Conservation (phyloP, 2,888 invertebrate species). For the Tetragonula carbonaria region DNA sequence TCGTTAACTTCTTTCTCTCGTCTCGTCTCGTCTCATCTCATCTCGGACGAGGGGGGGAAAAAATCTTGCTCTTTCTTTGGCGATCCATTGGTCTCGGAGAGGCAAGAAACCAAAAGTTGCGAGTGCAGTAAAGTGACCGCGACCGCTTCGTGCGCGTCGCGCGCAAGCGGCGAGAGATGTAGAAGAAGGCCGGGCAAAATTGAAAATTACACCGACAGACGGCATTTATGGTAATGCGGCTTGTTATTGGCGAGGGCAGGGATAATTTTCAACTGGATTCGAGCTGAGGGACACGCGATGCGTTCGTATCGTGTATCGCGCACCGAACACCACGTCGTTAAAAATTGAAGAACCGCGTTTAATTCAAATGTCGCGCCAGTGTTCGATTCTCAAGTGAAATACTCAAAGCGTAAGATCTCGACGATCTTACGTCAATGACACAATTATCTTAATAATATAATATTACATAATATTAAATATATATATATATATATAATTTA, state of each 20-base stretch:
- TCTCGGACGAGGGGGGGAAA: neutral
- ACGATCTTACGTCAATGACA: too few species aligned
- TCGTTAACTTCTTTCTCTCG: conserved; percentile 4
- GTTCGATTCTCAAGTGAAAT: too few species aligned
- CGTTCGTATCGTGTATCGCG: conserved; percentile 6
- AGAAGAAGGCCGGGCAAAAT: conserved; percentile 58
- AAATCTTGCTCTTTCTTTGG: conserved; percentile 19
- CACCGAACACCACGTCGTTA: conserved; percentile 13
- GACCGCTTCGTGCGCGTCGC: neutral
- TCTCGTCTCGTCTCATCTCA: neutral
- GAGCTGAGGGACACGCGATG: conserved; percentile 25
- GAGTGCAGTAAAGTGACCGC: conserved; percentile 12
- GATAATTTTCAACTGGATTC: conserved; percentile 60
- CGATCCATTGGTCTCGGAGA: neutral
- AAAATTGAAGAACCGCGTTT: conserved; percentile 38
- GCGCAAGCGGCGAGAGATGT: neutral
- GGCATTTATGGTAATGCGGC: conserved; percentile 57
- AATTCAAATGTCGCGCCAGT: conserved; percentile 30
- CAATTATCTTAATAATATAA: too few species aligned
- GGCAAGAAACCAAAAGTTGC: conserved; percentile 35
- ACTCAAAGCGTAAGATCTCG: too few species aligned
- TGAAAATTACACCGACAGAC: conserved; percentile 63
- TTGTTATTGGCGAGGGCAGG: conserved; percentile 53
- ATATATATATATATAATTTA: too few species aligned
- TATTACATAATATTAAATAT: too few species aligned